Evolutionary conservation across 2,888 invertebrate species (phyloP).

Genomic region (Lochmaea capreae): DNA sequence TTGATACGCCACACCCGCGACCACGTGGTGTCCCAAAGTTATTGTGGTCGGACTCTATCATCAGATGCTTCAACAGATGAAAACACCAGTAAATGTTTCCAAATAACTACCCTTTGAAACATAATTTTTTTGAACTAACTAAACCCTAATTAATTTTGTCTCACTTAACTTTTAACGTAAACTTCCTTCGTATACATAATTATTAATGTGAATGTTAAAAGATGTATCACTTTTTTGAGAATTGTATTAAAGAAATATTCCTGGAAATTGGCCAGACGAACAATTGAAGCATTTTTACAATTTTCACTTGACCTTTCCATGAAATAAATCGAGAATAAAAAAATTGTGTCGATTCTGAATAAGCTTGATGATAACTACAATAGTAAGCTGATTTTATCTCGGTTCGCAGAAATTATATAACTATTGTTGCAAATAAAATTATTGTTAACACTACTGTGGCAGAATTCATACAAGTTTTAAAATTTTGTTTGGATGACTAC

Average conservation of each 20-base stretch:
- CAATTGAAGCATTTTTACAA: not conserved
- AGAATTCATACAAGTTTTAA: too few species aligned
- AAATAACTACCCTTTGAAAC: too few species aligned
- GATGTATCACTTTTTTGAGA: not conserved
- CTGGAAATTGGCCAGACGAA: not conserved
- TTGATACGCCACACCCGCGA: too few species aligned
- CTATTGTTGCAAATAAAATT: not conserved
- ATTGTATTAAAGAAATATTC: not conserved
- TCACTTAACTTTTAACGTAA: too few species aligned
- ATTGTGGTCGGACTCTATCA: too few species aligned
- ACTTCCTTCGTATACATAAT: too few species aligned
- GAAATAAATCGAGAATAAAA: not conserved
- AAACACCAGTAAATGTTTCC: too few species aligned
- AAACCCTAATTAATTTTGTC: too few species aligned
- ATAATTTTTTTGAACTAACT: too few species aligned
- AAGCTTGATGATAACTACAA: not conserved
- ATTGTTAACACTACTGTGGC: not conserved
- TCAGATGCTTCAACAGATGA: too few species aligned
- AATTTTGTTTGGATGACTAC: too few species aligned
- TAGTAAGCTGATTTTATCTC: slow-evolving; percentile 4
- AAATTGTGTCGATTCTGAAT: slow-evolving; percentile 6
- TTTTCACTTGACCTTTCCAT: not conserved
- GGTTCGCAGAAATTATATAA: not conserved
- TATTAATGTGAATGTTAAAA: not conserved
- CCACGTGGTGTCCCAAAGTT: too few species aligned